A percentile compares a stretch with the other conserved stretches of the same genome.
Conservation (phyloP, 2,888 invertebrate genomes). For the Athetis lepigone region DNA sequence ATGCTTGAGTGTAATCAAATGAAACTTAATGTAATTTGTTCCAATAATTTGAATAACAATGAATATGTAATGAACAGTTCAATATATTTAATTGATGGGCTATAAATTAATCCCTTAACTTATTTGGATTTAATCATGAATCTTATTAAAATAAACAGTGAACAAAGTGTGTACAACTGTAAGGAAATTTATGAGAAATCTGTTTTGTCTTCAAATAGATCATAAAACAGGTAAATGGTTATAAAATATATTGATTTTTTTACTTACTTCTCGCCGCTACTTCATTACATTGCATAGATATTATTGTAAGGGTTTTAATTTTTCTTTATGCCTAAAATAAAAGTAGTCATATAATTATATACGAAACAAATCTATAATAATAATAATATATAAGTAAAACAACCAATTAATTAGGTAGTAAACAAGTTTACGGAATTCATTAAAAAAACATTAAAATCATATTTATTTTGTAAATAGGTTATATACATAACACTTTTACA, state of each 20-base stretch:
- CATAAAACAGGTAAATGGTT: conserved; percentile 1
- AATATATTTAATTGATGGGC: conserved; percentile 64
- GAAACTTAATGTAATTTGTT: conserved; percentile 78
- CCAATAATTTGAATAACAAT: conserved; percentile 77
- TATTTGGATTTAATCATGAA: conserved; percentile 71
- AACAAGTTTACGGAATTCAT: too few species aligned
- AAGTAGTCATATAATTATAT: too few species aligned
- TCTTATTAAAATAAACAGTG: conserved; percentile 65
- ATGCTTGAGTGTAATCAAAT: conserved; percentile 65
- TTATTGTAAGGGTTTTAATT: too few species aligned
- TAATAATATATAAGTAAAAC: too few species aligned
- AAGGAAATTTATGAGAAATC: background rate
- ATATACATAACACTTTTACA: too few species aligned
- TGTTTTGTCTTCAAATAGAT: conserved; percentile 9
- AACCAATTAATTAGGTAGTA: too few species aligned
- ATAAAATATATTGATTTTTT: conserved; percentile 4
- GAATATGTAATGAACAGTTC: conserved; percentile 77
- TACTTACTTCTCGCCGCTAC: too few species aligned
- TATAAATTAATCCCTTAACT: conserved; percentile 72
- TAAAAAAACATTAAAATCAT: too few species aligned
- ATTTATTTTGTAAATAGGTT: too few species aligned
- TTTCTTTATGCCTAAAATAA: too few species aligned
- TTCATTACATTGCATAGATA: too few species aligned
- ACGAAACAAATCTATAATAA: too few species aligned
- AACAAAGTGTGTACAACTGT: conserved; percentile 7